A percentile compares a stretch with the other conserved stretches of the same genome.
phyloP scores from a whole-genome alignment of 2,797 vertebrate species.

The Schizothorax lantsangensis region DNA sequence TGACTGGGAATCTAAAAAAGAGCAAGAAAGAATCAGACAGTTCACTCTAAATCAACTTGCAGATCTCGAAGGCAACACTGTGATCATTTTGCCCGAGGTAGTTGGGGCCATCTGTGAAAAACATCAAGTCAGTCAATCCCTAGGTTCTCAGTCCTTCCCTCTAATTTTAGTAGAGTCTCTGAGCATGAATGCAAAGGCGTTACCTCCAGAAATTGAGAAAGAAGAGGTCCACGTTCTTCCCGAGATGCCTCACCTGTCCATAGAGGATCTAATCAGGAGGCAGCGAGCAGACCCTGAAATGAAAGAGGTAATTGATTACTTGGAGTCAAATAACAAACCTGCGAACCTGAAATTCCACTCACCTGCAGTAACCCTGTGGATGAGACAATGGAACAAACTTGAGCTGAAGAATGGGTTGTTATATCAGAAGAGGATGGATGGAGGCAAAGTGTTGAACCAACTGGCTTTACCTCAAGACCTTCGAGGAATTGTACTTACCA shows the following conservation, averaged over 20 bases:
- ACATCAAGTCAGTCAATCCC: background rate
- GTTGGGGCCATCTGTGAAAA: background rate
- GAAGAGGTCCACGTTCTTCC: background rate
- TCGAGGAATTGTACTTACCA: too few species aligned
- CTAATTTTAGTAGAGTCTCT: background rate
- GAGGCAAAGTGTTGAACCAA: background rate
- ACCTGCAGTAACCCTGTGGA: background rate
- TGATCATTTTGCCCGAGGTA: background rate
- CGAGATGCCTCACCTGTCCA: background rate
- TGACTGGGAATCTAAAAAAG: too few species aligned
- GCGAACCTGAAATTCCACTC: background rate
- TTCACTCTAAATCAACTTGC: background rate
- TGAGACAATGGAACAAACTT: background rate
- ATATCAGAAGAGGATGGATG: background rate
- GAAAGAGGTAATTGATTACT: background rate
- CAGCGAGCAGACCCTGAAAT: background rate
- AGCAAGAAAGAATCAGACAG: background rate
- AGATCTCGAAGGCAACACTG: background rate
- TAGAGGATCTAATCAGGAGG: background rate
- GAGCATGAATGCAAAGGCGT: background rate
- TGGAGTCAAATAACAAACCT: background rate
- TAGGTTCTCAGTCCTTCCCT: background rate
- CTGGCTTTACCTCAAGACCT: background rate
- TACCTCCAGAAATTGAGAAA: background rate
- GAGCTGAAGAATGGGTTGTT: background rate